Evolutionary conservation across 2,888 invertebrate genomes (phyloP), one percentile per base, ranked within the genome.

Genomic region (Adineta ricciae): DNA sequence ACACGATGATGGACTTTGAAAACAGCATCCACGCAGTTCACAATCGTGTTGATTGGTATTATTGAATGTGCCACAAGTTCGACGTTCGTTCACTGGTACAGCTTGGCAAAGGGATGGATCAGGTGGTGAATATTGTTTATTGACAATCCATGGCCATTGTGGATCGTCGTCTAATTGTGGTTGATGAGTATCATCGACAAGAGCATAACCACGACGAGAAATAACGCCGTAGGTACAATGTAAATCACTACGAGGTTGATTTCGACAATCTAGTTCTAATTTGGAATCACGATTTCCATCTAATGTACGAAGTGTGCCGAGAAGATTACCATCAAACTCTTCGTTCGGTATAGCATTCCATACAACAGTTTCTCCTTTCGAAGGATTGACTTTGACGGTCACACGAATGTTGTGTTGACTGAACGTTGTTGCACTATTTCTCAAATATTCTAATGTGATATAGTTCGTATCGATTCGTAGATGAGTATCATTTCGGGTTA

Each of bases 171-270:
- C 78, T 0, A 41, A 4, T 14, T 41, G 41, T n/a, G 78, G 78
- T n/a, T 11, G 78, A 41, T 41, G 78, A 2, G 78, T 78, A 41
- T 78, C 78, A 41, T 78, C 78, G 16, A 78, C 41, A 2, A 78
- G 11, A 24, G 78, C 78, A 78, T 78, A 78, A 19, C 78, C 78
- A n/a, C 41, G 78, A n/a, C 78, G 78, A 9, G 78, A 78, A 4
- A 78, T 78, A 41, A 78, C 78, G n/a, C 78, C 78, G 14, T 78
- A 78, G 1, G 78, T 41, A 41, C 78, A 78, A 78, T 78, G 78
- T 8, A 78, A n/a, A 78, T 78, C 78, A 24, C 3, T 21, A 7
- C 41, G 21, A 41, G 41, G 38, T 41, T 78, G 78, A n/a, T 41
- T n/a, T 41, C 24, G 38, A 78, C 78, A 78, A 7, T 78, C 41